Conservation (phyloP, 2,888 invertebrate genomes). For the Ypsolopha sequella region DNA sequence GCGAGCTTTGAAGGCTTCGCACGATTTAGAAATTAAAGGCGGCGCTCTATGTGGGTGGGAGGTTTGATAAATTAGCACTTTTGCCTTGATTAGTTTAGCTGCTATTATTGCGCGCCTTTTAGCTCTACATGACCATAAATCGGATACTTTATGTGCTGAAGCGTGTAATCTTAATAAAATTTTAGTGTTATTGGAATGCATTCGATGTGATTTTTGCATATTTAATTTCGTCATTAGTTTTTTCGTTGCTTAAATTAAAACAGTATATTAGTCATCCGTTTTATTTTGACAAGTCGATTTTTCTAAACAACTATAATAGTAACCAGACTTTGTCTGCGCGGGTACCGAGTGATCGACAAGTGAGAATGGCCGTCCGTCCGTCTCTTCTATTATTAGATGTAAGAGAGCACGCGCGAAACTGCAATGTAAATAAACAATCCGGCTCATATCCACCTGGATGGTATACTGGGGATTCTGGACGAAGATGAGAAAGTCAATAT, state of each 20-base stretch:
- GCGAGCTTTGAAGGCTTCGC: slow-evolving; percentile 48
- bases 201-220: background rate
- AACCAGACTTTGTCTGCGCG: slow-evolving; percentile 42
- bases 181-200: too few species aligned
- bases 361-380: slow-evolving; percentile 26
- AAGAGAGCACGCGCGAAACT: slow-evolving; percentile 49
- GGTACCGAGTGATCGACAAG: slow-evolving; percentile 48
- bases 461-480: background rate
- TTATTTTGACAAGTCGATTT: background rate
- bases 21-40: slow-evolving; percentile 50
- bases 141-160: background rate
- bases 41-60: slow-evolving; percentile 54
- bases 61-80: slow-evolving; percentile 35
- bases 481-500: background rate
- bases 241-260: background rate
- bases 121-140: too few species aligned
- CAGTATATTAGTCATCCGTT: background rate
- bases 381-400: slow-evolving; percentile 45
- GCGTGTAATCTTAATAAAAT: background rate
- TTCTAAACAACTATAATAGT: slow-evolving; percentile 33
- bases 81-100: slow-evolving; percentile 36
- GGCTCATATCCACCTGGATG: slow-evolving; percentile 39
- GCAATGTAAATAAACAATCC: slow-evolving; percentile 61
- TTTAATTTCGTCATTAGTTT: background rate
- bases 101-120: background rate